phyloP scores from a whole-genome alignment of 2,797 vertebrate genomes.

The Lophius americanus region DNA sequence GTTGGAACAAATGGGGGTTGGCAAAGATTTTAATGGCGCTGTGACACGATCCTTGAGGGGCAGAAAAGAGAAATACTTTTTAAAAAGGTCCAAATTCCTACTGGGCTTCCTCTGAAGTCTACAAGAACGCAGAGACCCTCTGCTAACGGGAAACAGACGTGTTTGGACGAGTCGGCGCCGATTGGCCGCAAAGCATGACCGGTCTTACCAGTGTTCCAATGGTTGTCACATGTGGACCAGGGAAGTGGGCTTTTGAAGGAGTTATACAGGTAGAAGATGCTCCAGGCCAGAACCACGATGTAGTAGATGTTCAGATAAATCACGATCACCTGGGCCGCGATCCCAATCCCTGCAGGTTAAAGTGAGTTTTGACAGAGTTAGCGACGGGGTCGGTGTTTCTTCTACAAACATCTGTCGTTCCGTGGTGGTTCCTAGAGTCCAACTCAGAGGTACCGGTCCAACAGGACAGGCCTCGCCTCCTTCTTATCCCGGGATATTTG shows the following conservation, averaged over 20 bases:
- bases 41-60: constrained; percentile 57
- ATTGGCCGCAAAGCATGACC: background rate
- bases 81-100: background rate
- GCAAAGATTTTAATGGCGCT: background rate
- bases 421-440: too few species aligned
- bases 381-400: background rate
- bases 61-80: background rate
- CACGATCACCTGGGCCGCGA: constrained; percentile 89
- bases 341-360: constrained; percentile 85
- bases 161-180: background rate
- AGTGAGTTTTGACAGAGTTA: constrained; percentile 10
- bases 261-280: constrained; percentile 89
- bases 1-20: constrained; percentile 49
- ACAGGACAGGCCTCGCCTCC: too few species aligned
- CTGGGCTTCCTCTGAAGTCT: background rate
- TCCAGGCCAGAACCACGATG: constrained; percentile 91
- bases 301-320: constrained; percentile 90
- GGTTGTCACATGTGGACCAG: constrained; percentile 89
- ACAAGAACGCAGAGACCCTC: background rate
- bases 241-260: constrained; percentile 87
- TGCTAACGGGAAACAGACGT: constrained; percentile 13
- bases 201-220: constrained; percentile 90
- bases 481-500: too few species aligned
- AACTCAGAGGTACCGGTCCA: too few species aligned
- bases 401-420: too few species aligned